Base-by-base conservation (phyloP, 2,888 invertebrate species). In the Limnephilus marmoratus region DNA sequence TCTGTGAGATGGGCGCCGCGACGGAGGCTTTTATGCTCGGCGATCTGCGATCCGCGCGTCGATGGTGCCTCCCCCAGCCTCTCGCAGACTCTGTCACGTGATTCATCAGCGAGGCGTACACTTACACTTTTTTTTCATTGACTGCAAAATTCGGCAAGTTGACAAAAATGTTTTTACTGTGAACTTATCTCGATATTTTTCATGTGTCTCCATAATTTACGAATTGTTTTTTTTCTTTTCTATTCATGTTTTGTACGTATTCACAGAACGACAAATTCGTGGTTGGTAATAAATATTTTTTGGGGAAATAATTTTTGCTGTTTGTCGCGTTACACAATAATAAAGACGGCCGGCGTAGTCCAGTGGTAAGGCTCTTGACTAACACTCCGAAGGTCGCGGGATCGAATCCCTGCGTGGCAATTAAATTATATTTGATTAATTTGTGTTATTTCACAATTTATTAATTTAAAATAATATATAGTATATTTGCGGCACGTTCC, bases 1-100 rank as follows among this genome's bases (percentile, higher is more conserved):
- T 81, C 41, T 90, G 90, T 29, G 81, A 15, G 90, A 29, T 37
- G 24, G 81, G 81, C 90, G 81, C 90, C 81, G 90, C 90, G 81
- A 41, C 90, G 81, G 90, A 81, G 81, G 81, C 90, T 90, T 90
- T 90, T 90, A 90, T 90, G 90, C 81, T 45, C 90, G n/a, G 45
- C 37, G 41, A n/a, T n/a, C 24, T 68, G 68, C 37, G 81, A 41
- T 41, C 41, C n/a, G 90, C 81, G 90, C 81, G 81, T 18, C 81
- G 29, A n/a, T 34, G 80, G 29, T 31, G 68, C 88, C 53, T 34
- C 88, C 31, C 53, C 68, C 68, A 68, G 53, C 31, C 29, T 49
- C 37, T 41, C 53, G 29, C 68, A 68, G 53, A 15, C 15, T 49
- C 37, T 12, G 45, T 29, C 5, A 45, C 86, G 86, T 41, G 86